Evolutionary conservation across 2,113 vertebrate genomes (phyloP).

Genomic region (Salvator merianae): DNA sequence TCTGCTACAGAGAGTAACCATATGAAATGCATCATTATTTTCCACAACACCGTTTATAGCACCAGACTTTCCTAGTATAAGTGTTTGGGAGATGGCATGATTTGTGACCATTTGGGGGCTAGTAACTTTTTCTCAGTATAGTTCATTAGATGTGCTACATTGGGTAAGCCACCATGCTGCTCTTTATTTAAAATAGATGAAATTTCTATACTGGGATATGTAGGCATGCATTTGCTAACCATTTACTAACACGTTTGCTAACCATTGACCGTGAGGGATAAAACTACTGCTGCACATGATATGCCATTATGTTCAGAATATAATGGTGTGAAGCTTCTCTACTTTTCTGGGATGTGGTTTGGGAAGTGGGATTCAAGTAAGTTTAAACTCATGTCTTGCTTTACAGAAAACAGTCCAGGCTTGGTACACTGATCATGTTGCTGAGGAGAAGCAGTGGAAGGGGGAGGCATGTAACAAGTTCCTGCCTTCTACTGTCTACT

Average conservation of each 20-base stretch:
- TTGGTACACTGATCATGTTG: too few relatives aligned
- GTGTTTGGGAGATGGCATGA: neutral
- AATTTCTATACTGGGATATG: neutral
- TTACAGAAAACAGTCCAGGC: neutral
- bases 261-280: neutral
- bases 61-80: neutral
- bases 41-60: too few relatives aligned
- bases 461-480: neutral
- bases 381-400: neutral
- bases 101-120: neutral
- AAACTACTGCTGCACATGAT: neutral
- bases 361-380: neutral
- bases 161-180: neutral
- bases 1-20: too few relatives aligned
- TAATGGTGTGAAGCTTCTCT: neutral
- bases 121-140: neutral
- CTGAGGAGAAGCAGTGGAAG: too few relatives aligned
- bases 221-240: neutral
- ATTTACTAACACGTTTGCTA: neutral
- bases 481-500: neutral
- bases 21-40: too few relatives aligned
- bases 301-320: neutral
- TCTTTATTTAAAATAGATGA: neutral
- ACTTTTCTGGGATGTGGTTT: neutral
- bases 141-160: neutral